Evolutionary conservation across 1,140 invertebrate species (phyloP), one percentile per base, ranked within the genome.

Genomic region (Phocides pigmalion): DNA sequence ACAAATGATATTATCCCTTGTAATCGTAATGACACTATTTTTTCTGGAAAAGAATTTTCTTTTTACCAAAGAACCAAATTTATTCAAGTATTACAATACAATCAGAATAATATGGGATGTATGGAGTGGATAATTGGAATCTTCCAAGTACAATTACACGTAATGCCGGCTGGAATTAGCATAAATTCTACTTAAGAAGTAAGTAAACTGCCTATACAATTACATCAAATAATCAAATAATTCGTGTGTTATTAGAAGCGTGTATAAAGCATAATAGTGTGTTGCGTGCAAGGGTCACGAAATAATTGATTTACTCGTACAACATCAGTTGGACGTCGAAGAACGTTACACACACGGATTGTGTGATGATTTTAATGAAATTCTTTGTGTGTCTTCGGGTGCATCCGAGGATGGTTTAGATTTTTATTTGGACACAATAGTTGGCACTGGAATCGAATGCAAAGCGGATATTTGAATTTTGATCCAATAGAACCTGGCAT

Each of bases 211-310:
- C 37, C 37, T 16, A 41, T 28, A 44, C 53, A 42, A 44, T 56
- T 56, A 44, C 20, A 11, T 56, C 35, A 28, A 44, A 44, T 22
- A 41, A 8, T 0, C n/a, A n/a, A n/a, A n/a, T 22, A 44, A 56
- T 44, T 56, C 39, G 12, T 44, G 20, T 44, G 14, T 42, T 28
- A 42, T 42, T 56, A 44, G 37, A 44, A 16, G 53, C 32, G 14
- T 41, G 53, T 44, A 56, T 25, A 28, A 56, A 56, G 20, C 39
- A 3, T 41, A 41, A 41, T 47, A 47, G 22, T 9, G 53, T 56
- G 53, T 56, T 54, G 53, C 53, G 39, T 44, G 53, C 22, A 22
- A 25, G 53, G 53, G 37, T 56, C 53, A 44, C 39, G 12, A 16
- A 16, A 56, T 54, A 41, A 54, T 53, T 9, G 17, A 35, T 39